Conservation (phyloP, 2,113 vertebrate genomes). For the Gyps fulvus region DNA sequence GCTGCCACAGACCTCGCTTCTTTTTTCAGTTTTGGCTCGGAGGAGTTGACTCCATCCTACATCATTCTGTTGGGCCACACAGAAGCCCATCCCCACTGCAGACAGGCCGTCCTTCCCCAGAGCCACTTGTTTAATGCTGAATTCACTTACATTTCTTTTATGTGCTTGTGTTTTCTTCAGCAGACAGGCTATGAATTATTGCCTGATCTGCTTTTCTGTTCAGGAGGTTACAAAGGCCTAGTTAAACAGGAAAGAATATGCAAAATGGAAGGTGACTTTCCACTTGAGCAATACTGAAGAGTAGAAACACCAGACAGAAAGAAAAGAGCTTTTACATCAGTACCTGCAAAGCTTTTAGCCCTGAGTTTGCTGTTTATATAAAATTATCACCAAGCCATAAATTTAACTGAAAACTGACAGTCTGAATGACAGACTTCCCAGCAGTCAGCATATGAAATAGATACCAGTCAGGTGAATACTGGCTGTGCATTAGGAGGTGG, state of each 20-base stretch:
- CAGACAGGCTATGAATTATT: not conserved
- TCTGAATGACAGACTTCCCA: not conserved
- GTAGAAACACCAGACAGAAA: not conserved
- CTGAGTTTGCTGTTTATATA: not conserved
- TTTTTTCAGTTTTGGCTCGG: not conserved
- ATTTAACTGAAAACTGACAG: not conserved
- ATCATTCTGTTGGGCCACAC: not conserved
- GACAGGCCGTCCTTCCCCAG: not conserved
- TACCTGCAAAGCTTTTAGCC: not conserved
- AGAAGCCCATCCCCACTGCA: accelerated
- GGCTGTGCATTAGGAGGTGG: not conserved
- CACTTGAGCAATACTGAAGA: not conserved
- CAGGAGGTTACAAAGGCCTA: not conserved
- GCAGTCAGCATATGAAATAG: not conserved
- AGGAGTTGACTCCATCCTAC: not conserved
- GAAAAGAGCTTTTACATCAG: not conserved
- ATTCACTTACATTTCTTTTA: not conserved
- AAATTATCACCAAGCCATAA: not conserved
- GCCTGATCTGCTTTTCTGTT: not conserved
- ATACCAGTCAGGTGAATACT: not conserved
- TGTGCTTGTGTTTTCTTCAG: not conserved
- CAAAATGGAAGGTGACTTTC: not conserved
- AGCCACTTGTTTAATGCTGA: not conserved
- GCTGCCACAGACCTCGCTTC: not conserved
- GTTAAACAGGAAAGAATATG: not conserved